phyloP scores from a whole-genome alignment of 2,113 vertebrate genomes.

The Strix aluco region DNA sequence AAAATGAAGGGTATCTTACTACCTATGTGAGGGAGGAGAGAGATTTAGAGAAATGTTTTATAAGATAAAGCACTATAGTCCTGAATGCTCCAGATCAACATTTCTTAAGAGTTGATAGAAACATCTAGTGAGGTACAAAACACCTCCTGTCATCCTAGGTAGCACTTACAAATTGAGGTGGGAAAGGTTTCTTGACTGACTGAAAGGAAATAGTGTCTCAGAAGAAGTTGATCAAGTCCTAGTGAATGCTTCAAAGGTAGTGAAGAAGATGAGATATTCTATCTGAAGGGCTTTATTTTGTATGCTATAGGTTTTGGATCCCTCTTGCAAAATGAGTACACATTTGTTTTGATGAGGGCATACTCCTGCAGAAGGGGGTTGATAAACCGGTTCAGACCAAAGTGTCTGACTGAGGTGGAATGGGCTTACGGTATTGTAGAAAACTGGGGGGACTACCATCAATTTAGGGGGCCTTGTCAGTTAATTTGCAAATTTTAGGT shows the following conservation, averaged over 20 bases:
- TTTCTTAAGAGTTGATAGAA: not conserved
- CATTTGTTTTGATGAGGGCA: not conserved
- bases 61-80: not conserved
- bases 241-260: not conserved
- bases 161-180: not conserved
- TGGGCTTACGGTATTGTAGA: accelerated
- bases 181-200: not conserved
- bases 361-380: not conserved
- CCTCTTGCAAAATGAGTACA: not conserved
- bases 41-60: not conserved
- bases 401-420: not conserved
- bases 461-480: not conserved
- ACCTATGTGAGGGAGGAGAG: not conserved
- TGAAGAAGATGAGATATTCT: not conserved
- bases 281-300: not conserved
- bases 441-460: not conserved
- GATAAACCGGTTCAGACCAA: not conserved
- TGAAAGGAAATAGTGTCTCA: not conserved
- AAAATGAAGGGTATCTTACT: not conserved
- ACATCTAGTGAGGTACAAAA: not conserved
- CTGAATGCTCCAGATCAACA: not conserved
- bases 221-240: not conserved
- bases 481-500: not conserved
- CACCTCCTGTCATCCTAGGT: not conserved
- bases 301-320: not conserved